Evolutionary conservation across 2,888 invertebrate species (phyloP).

Genomic region (Mactromeris polynyma): DNA sequence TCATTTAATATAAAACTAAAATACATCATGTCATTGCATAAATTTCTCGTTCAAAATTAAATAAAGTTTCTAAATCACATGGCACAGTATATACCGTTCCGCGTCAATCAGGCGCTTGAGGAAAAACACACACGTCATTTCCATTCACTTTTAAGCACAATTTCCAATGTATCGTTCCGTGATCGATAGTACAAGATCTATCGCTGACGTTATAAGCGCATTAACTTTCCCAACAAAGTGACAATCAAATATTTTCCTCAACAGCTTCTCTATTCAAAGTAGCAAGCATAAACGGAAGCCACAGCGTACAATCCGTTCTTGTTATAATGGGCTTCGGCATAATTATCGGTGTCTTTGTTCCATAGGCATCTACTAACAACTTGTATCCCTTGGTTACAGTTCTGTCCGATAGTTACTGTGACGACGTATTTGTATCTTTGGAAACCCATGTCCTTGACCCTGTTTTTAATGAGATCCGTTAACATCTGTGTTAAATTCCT

Average conservation of each 20-base stretch:
- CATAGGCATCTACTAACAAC: conserved; percentile 81
- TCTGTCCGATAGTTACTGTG: conserved; percentile 82
- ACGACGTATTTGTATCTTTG: conserved; percentile 83
- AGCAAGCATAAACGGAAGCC: conserved; percentile 82
- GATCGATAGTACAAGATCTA: not conserved
- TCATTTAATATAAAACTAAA: not conserved
- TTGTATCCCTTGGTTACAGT: conserved; percentile 79
- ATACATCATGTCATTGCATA: not conserved
- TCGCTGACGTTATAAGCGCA: conserved; percentile 23
- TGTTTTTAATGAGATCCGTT: conserved; percentile 81
- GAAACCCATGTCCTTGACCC: conserved; percentile 82
- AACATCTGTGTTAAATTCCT: conserved; percentile 79
- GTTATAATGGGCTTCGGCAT: conserved; percentile 78
- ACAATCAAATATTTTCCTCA: not conserved
- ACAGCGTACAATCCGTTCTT: conserved; percentile 82
- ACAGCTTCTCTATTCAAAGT: conserved; percentile 77
- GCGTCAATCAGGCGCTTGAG: not conserved
- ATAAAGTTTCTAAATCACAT: not conserved
- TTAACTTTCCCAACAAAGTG: conserved; percentile 6
- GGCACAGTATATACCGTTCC: not conserved
- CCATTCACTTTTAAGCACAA: not conserved
- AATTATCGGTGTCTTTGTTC: conserved; percentile 83
- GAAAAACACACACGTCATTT: not conserved
- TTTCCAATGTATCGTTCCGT: not conserved
- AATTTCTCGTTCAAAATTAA: not conserved